Percentiles rank a stretch among this genome's conserved stretches.
phyloP scores from a whole-genome alignment of 2,113 vertebrate species.

The Coracopsis vasa region DNA sequence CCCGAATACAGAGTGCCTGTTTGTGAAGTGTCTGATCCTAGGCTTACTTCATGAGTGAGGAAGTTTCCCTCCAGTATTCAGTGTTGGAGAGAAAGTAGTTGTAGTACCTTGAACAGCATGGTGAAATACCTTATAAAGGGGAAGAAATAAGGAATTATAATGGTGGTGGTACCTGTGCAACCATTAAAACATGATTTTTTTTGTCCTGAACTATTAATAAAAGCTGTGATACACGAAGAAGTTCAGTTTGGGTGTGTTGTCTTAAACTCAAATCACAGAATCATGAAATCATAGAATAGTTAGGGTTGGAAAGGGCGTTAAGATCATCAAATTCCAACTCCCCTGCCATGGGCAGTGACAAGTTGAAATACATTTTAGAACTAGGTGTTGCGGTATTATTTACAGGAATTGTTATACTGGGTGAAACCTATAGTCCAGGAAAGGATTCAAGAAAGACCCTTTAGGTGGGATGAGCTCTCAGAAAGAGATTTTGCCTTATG shows the following conservation, averaged over 20 bases:
- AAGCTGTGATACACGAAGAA: neutral
- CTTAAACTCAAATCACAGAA: neutral
- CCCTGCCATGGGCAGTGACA: neutral
- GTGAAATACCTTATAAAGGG: neutral
- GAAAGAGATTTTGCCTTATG: neutral
- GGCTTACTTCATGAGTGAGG: neutral
- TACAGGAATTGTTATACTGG: neutral
- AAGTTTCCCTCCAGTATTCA: neutral
- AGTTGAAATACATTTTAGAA: neutral
- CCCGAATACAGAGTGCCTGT: neutral
- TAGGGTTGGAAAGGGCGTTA: neutral
- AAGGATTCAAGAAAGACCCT: neutral
- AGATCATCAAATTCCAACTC: neutral
- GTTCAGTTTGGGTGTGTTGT: neutral
- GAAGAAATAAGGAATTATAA: neutral
- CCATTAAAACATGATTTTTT: neutral
- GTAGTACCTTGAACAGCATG: neutral
- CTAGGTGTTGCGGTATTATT: rapidly evolving
- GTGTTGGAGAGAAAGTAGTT: neutral
- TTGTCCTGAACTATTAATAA: neutral
- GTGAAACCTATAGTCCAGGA: neutral
- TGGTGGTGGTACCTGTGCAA: neutral
- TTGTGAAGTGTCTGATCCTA: neutral
- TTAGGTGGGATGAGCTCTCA: neutral
- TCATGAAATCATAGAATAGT: neutral